These are phyloP conservation scores for Siderastrea radians DNA, from an alignment of 92 coral and sea anemone genomes.

Conservation along the genomic window DNA sequence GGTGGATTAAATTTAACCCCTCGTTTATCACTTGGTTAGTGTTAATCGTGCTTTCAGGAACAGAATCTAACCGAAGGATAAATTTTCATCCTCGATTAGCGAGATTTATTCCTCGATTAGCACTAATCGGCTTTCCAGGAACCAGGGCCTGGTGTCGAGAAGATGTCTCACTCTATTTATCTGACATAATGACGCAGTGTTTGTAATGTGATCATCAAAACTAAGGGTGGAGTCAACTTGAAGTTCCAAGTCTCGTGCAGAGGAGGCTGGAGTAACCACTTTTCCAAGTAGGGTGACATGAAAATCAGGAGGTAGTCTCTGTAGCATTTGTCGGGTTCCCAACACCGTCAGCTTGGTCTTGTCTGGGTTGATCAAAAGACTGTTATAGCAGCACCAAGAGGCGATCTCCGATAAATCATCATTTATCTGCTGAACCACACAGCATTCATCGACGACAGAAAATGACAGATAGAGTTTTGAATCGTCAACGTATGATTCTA, in stretches of 20 bases:
- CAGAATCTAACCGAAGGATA: too few species aligned
- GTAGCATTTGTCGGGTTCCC: slow-evolving; percentile 40
- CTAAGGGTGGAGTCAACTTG: background rate
- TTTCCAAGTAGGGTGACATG: background rate
- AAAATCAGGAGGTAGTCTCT: background rate
- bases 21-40: too few species aligned
- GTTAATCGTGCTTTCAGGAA: too few species aligned
- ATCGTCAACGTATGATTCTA: slow-evolving; percentile 25
- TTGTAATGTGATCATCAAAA: background rate
- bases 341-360: slow-evolving; percentile 43
- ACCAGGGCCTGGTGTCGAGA: too few species aligned
- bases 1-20: too few species aligned
- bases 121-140: too few species aligned
- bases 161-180: slow-evolving; percentile 7
- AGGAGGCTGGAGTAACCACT: background rate
- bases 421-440: background rate
- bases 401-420: slow-evolving; percentile 34
- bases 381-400: slow-evolving; percentile 48
- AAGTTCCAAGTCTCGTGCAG: background rate
- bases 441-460: background rate
- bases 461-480: background rate
- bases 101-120: too few species aligned
- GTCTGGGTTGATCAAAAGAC: slow-evolving; percentile 41
- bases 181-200: background rate
- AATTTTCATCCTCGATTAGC: too few species aligned